A percentile compares a stretch with the other conserved stretches of the same genome.
Evolutionary conservation across 2,888 invertebrate species (phyloP).

Genomic region (Ashinkailepas kermadecensis): DNA sequence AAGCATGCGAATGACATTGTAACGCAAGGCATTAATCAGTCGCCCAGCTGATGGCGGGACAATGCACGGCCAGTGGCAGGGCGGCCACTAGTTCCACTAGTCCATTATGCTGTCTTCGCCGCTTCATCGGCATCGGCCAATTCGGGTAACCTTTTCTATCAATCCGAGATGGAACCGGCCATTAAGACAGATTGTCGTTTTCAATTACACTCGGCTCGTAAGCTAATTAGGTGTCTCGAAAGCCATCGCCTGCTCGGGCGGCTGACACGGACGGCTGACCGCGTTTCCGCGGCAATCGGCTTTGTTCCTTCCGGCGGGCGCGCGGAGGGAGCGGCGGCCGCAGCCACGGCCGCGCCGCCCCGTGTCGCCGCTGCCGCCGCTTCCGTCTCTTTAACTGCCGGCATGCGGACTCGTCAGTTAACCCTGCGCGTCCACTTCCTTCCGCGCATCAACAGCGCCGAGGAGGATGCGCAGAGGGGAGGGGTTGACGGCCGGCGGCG

Average conservation of each 20-base stretch:
- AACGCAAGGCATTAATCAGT: background rate
- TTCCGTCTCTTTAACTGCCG: conserved; percentile 6
- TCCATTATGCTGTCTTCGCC: background rate
- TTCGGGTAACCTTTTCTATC: conserved; percentile 2
- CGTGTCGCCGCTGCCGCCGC: background rate
- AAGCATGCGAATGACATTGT: conserved; percentile 11
- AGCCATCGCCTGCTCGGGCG: background rate
- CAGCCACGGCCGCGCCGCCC: background rate
- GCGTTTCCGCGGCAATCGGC: background rate
- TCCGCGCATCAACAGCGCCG: background rate
- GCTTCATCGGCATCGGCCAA: background rate
- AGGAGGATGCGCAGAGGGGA: background rate
- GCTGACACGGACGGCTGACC: background rate
- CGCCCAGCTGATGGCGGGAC: background rate
- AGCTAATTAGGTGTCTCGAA: conserved; percentile 15
- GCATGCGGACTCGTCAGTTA: background rate
- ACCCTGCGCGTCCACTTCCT: background rate
- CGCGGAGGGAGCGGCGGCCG: background rate
- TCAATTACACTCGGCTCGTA: background rate
- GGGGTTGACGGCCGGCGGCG: no score
- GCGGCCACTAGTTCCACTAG: background rate
- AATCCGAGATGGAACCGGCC: background rate
- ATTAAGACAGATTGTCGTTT: conserved; percentile 15
- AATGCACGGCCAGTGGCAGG: background rate
- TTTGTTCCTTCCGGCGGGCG: conserved; percentile 16